A percentile compares a stretch with the other conserved stretches of the same genome.
Conservation (phyloP, 2,888 invertebrate genomes). For the Crepidodera aurea region DNA sequence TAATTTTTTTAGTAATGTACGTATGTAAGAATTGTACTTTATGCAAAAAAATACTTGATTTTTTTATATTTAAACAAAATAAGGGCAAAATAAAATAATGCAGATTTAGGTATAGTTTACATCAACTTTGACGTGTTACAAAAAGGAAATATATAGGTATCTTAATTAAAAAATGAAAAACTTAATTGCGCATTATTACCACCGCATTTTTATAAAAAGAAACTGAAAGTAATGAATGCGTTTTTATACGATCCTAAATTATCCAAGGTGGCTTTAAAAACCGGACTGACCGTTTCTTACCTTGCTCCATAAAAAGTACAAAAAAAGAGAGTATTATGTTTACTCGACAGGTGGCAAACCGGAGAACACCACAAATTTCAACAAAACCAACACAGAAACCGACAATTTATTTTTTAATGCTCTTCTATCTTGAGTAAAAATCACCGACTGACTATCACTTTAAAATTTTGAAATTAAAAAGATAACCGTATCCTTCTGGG, state of each 20-base stretch:
- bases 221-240: no score
- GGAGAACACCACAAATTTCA: constrained; percentile 17
- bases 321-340: constrained; percentile 16
- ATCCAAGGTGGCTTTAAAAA: constrained; percentile 9
- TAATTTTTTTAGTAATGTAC: no score
- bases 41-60: no score
- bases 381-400: constrained; percentile 24
- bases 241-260: constrained; percentile 1
- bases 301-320: background rate
- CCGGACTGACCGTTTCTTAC: constrained; percentile 6
- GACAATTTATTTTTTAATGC: constrained; percentile 8
- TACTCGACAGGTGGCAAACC: constrained; percentile 26
- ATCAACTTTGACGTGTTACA: no score
- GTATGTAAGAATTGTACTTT: no score
- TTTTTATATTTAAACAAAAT: no score
- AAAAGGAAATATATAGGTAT: no score
- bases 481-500: constrained; percentile 55
- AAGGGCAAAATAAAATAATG: no score
- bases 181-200: no score
- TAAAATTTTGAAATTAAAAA: constrained; percentile 39
- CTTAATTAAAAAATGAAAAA: no score
- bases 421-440: constrained; percentile 31
- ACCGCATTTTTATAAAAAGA: no score
- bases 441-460: constrained; percentile 41
- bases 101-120: no score